Conservation (phyloP, 2,113 vertebrate genomes). For the Genyomyrus donnyi region DNA sequence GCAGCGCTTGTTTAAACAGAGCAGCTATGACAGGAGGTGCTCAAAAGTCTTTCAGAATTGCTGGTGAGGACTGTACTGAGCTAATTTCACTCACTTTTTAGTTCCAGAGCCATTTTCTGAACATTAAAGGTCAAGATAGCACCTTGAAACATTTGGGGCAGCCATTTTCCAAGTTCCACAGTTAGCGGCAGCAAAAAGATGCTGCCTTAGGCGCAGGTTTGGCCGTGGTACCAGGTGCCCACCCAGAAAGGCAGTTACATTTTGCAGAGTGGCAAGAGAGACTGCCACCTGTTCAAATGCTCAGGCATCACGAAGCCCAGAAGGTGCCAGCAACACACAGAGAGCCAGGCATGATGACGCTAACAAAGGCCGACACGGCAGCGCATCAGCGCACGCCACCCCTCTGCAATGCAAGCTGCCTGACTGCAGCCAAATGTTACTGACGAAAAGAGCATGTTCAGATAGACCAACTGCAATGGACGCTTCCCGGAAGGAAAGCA, state of each 20-base stretch:
- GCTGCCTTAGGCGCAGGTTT: not conserved
- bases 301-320: not conserved
- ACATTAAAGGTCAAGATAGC: not conserved
- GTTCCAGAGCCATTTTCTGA: not conserved
- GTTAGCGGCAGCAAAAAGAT: not conserved
- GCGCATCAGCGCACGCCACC: not conserved
- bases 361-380: not conserved
- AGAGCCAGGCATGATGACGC: not conserved
- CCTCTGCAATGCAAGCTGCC: not conserved
- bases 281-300: not conserved
- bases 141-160: not conserved
- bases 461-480: not conserved
- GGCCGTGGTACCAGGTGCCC: not conserved
- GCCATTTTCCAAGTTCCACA: not conserved
- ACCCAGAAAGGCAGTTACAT: not conserved
- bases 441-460: not conserved
- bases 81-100: not conserved
- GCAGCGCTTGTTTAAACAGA: not conserved
- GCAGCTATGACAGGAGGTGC: not conserved
- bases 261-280: not conserved
- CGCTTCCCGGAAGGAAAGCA: not conserved
- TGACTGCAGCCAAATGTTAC: not conserved
- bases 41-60: not conserved
- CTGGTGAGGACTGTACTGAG: not conserved
- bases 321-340: not conserved